phyloP scores from a whole-genome alignment of 2,113 vertebrate species.

The Ochotona princeps region DNA sequence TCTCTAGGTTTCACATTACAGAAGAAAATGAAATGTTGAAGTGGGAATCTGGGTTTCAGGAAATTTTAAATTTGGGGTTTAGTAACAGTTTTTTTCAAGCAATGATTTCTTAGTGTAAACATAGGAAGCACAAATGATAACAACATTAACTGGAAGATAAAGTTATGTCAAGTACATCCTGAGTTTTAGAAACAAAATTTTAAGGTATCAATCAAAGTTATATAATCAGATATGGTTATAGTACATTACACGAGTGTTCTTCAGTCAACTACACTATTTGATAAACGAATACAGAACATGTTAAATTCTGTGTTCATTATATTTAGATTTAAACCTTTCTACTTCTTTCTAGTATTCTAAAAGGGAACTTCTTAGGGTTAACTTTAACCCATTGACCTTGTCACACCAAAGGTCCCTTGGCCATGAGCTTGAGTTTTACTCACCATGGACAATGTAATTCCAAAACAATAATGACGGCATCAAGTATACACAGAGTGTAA shows the following conservation, averaged over 20 bases:
- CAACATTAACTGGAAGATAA: neutral
- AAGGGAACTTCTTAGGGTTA: neutral
- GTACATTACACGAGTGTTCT: neutral
- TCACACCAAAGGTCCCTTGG: neutral
- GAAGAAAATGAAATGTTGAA: neutral
- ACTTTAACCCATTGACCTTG: neutral
- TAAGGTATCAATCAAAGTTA: neutral
- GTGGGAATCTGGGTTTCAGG: neutral
- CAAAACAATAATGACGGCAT: neutral
- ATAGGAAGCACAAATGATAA: accelerated
- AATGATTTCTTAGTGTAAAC: neutral
- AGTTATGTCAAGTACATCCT: accelerated
- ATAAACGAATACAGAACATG: neutral
- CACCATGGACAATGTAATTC: neutral
- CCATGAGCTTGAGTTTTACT: neutral
- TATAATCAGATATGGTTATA: neutral
- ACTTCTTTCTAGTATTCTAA: neutral
- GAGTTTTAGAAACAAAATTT: neutral
- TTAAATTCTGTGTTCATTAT: neutral
- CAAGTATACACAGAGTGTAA: neutral
- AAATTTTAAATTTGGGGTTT: neutral
- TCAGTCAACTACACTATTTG: neutral
- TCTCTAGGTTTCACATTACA: neutral
- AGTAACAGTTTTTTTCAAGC: neutral
- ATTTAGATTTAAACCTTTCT: conserved; percentile 23